phyloP scores from a whole-genome alignment of 2,797 vertebrate species.

The Galaxias olidus region DNA sequence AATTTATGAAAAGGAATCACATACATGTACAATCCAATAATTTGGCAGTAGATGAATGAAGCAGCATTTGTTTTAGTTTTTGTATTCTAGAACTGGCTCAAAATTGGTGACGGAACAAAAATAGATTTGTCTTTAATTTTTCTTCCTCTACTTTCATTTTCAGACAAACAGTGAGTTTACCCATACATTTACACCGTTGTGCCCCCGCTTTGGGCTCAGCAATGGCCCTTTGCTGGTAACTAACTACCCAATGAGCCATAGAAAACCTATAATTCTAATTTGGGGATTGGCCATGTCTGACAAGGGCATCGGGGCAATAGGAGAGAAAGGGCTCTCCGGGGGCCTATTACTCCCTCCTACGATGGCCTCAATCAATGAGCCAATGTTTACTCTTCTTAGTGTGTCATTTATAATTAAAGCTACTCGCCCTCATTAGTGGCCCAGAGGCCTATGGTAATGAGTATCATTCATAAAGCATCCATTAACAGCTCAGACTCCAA shows the following conservation, averaged over 20 bases:
- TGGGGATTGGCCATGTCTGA: constrained; percentile 70
- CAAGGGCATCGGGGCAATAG: constrained; percentile 65
- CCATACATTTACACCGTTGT: constrained; percentile 15
- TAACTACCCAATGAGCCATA: constrained; percentile 70
- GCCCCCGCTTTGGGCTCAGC: constrained; percentile 60
- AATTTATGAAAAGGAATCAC: no score
- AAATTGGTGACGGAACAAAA: no score
- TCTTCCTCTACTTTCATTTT: no score
- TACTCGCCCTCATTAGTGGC: constrained; percentile 69
- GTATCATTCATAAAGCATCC: constrained; percentile 74
- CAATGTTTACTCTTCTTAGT: constrained; percentile 77
- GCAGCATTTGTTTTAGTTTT: no score
- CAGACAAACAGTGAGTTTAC: no score
- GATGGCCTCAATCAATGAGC: constrained; percentile 73
- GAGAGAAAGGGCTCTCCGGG: constrained; percentile 66
- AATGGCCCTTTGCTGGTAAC: constrained; percentile 59
- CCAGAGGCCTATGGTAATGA: constrained; percentile 63
- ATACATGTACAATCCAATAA: no score
- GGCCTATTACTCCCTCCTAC: constrained; percentile 73
- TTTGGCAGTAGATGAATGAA: no score
- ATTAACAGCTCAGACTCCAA: constrained; percentile 61
- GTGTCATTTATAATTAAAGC: constrained; percentile 77
- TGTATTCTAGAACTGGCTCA: no score
- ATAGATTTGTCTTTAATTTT: no score
- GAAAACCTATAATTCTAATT: constrained; percentile 77